These are phyloP conservation scores for Anadara kagoshimensis DNA, from an alignment of 1,140 invertebrate genomes.

Conservation along the genomic window DNA sequence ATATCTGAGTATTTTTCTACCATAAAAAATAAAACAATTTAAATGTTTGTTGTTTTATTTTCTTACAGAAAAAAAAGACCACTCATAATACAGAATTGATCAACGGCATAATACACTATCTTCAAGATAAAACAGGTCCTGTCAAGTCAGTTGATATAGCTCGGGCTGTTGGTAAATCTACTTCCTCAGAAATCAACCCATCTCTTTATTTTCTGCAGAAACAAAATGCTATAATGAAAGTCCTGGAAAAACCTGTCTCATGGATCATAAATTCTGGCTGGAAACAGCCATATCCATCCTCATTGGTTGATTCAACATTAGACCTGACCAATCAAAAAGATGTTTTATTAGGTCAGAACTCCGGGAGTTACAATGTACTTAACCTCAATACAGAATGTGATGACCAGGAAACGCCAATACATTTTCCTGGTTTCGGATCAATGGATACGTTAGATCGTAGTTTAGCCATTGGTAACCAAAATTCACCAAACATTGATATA, in stretches of 20 bases:
- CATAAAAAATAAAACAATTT: too few relatives aligned
- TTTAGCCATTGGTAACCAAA: too few relatives aligned
- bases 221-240: slow-evolving; percentile 52
- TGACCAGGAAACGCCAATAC: background rate
- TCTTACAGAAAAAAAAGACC: background rate
- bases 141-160: slow-evolving; percentile 59
- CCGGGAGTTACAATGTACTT: background rate
- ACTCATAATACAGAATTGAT: slow-evolving; percentile 2
- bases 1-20: too few relatives aligned
- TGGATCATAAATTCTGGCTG: slow-evolving; percentile 49
- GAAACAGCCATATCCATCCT: background rate
- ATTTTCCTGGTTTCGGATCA: slow-evolving; percentile 1
- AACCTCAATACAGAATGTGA: too few relatives aligned
- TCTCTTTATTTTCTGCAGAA: slow-evolving; percentile 57
- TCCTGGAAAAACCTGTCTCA: slow-evolving; percentile 48
- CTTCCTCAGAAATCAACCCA: slow-evolving; percentile 62
- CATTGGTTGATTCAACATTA: background rate
- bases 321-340: background rate
- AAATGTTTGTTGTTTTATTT: background rate
- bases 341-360: too few relatives aligned
- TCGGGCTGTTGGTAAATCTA: slow-evolving; percentile 52
- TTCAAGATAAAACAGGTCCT: slow-evolving; percentile 36
- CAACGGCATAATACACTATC: slow-evolving; percentile 25
- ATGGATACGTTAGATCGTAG: background rate
- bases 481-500: background rate